phyloP scores from a whole-genome alignment of 2,797 vertebrate species.

The Muraenolepis orangiensis region DNA sequence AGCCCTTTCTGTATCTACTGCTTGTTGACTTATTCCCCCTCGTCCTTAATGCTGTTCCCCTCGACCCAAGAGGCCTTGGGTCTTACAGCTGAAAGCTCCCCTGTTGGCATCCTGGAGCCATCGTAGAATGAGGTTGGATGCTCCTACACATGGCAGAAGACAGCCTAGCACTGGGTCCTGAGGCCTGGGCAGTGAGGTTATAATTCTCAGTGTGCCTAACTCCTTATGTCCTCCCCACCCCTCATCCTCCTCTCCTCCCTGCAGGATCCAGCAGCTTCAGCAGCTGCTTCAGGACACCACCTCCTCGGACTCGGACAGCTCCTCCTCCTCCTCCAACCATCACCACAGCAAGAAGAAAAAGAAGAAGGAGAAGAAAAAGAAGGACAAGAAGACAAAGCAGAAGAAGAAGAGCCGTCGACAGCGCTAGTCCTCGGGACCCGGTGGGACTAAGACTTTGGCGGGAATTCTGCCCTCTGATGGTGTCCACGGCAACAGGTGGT shows the following conservation, averaged over 20 bases:
- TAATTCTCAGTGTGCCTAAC: not conserved
- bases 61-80: not conserved
- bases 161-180: not conserved
- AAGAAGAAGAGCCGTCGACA: conserved; percentile 71
- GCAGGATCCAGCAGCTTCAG: conserved; percentile 90
- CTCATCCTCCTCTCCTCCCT: conserved; percentile 18
- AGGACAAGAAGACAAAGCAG: conserved; percentile 77
- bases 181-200: not conserved
- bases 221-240: not conserved
- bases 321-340: conserved; percentile 52
- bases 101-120: no score
- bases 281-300: conserved; percentile 90
- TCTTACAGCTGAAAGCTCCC: not conserved
- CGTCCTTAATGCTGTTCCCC: no score
- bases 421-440: not conserved
- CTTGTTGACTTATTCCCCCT: no score
- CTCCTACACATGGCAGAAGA: not conserved
- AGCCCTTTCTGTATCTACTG: no score
- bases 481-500: not conserved
- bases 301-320: conserved; percentile 60
- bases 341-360: conserved; percentile 79
- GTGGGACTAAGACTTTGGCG: not conserved
- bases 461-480: no score
- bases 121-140: not conserved
- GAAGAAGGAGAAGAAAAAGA: conserved; percentile 80